Conservation (phyloP, 2,888 invertebrate genomes). For the Temnothorax unifasciatus region DNA sequence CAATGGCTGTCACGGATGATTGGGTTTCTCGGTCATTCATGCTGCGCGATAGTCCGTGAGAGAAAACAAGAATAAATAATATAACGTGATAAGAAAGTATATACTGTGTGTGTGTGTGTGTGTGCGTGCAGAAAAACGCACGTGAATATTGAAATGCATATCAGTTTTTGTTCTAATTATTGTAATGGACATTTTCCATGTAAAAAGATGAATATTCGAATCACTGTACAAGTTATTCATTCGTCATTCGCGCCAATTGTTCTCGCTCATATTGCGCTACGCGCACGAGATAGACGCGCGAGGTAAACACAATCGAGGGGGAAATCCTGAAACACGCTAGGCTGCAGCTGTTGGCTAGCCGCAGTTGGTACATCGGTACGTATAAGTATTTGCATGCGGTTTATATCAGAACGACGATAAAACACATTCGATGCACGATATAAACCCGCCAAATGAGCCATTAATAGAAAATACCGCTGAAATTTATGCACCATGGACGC, state of each 20-base stretch:
- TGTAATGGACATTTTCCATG: neutral
- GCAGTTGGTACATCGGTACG: slow-evolving; percentile 29
- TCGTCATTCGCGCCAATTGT: neutral
- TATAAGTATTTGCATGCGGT: neutral
- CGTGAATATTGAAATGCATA: neutral
- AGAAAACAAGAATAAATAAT: slow-evolving; percentile 6
- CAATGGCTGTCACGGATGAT: slow-evolving; percentile 24
- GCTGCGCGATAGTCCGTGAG: neutral
- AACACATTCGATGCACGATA: slow-evolving; percentile 34
- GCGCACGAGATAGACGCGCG: neutral
- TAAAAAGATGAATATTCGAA: neutral
- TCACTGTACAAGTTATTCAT: neutral
- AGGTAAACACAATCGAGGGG: slow-evolving; percentile 4
- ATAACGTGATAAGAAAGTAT: neutral
- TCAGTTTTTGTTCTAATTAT: neutral
- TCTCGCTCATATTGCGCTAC: neutral
- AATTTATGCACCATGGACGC: neutral
- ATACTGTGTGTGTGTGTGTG: no score
- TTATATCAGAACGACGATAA: slow-evolving; percentile 33
- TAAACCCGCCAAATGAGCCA: slow-evolving; percentile 54
- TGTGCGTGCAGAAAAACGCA: neutral
- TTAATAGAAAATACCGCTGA: slow-evolving; percentile 49
- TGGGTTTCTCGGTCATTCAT: slow-evolving; percentile 15
- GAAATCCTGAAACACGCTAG: slow-evolving; percentile 49
- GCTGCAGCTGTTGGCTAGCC: slow-evolving; percentile 47